A percentile compares a stretch with the other conserved stretches of the same genome.
phyloP scores from a whole-genome alignment of 1,140 invertebrate genomes.

The Sminthurides bifidus region DNA sequence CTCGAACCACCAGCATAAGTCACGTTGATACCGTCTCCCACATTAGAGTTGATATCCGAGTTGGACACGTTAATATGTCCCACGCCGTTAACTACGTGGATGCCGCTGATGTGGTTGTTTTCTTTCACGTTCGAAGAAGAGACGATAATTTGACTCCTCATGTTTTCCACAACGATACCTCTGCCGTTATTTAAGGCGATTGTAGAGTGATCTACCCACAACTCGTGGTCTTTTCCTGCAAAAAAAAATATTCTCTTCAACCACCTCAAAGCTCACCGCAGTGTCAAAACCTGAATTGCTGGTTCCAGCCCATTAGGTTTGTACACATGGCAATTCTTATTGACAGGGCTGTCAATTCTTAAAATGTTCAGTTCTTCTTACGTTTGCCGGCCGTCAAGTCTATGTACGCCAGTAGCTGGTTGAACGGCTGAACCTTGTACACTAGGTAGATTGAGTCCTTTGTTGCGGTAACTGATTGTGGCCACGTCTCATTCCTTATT shows the following conservation, averaged over 20 bases:
- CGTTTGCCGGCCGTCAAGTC: conserved; percentile 59
- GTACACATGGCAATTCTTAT: no score
- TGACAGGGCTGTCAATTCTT: not conserved
- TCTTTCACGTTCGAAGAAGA: conserved; percentile 69
- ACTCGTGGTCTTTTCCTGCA: conserved; percentile 66
- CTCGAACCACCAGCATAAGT: conserved; percentile 80
- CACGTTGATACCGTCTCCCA: conserved; percentile 81
- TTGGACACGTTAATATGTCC: conserved; percentile 87
- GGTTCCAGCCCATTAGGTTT: no score
- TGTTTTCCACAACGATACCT: conserved; percentile 73
- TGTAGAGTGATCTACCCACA: conserved; percentile 71
- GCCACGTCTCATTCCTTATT: conserved; percentile 64
- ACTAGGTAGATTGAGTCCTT: conserved; percentile 61
- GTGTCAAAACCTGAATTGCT: no score
- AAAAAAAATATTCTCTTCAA: conserved; percentile 7
- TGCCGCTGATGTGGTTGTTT: conserved; percentile 74
- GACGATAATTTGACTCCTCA: conserved; percentile 65
- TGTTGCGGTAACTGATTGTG: conserved; percentile 69
- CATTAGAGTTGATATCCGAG: conserved; percentile 77
- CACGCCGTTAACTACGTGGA: conserved; percentile 70
- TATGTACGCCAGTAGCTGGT: conserved; percentile 58
- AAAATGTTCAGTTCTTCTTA: conserved; percentile 35
- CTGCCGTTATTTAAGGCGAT: conserved; percentile 83
- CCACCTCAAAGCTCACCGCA: no score
- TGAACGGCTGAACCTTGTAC: conserved; percentile 54